Percentiles rank a stretch among this genome's conserved stretches.
phyloP scores from a whole-genome alignment of 2,888 invertebrate species.

The Pandemis cinnamomeana region DNA sequence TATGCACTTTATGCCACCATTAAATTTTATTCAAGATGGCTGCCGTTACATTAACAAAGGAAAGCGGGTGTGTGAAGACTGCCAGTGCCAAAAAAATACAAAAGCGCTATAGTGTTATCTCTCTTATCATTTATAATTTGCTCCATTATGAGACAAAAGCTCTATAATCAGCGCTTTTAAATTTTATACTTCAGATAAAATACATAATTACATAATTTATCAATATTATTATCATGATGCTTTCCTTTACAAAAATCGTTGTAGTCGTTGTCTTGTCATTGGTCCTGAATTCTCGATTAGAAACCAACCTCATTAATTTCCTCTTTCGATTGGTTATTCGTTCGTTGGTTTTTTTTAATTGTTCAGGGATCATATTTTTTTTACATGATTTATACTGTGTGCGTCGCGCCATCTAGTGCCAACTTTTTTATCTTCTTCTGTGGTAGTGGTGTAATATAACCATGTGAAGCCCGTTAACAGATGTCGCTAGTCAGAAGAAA shows the following conservation, averaged over 20 bases:
- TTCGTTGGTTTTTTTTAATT: no score
- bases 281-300: not conserved
- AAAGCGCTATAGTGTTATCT: not conserved
- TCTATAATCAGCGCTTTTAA: not conserved
- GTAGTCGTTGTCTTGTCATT: no score
- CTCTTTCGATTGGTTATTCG: no score
- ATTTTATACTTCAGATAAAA: not conserved
- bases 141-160: not conserved
- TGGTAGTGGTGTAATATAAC: not conserved
- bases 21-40: constrained; percentile 80
- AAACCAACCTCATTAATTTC: no score
- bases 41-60: constrained; percentile 53
- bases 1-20: constrained; percentile 69
- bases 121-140: constrained; percentile 4
- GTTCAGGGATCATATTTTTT: no score
- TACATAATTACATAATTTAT: not conserved
- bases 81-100: constrained; percentile 62
- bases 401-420: not conserved
- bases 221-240: not conserved
- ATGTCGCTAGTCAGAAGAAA: not conserved
- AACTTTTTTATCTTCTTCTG: not conserved
- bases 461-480: not conserved
- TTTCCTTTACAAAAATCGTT: not conserved
- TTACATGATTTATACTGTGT: no score
- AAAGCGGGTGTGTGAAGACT: constrained; percentile 47